Base-by-base conservation (phyloP, 2,113 vertebrate genomes). In the Corvus moneduloides region DNA sequence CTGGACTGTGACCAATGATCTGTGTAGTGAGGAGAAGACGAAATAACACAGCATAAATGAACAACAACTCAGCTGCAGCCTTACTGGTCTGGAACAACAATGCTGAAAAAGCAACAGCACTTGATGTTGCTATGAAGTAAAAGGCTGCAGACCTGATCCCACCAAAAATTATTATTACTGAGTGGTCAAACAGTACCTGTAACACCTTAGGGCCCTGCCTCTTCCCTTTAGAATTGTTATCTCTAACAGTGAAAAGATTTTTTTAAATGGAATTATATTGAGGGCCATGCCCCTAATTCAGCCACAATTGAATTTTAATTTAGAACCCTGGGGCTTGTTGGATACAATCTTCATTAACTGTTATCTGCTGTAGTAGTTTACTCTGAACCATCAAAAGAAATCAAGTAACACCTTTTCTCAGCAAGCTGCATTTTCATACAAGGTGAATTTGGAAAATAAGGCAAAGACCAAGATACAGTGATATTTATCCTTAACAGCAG, bases 1-100 rank as follows among this genome's bases (percentile, higher is more conserved):
- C 22, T 16, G 49, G 74, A 71, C 20, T 3, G 4, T 3, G 5
- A 66, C 11, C 54, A 14, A 0, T 0, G 7, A 15, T 11, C 33
- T 48, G 4, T 2, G 1, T 3, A 15, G 9, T 3, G 8, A 74
- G 10, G 35, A 79, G 30, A 52, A 35, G 24, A 37, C 32, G 26
- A 49, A 67, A 10, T 28, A 66, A 35, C 64, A 22, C 2, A 2
- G 59, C 46, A 8, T 0, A 35, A 46, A 44, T 22, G 27, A 55
- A 26, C 14, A 64, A 17, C 13, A 54, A 16, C 21, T 35, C 16
- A 7, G 24, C 41, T 77, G 52, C 43, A 84, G 17, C 67, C 14
- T 13, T 41, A 4, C 6, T 1, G 48, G 11, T 54, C 5, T 33
- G 63, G 44, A 41, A 68, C 39, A 76, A 26, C 54, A 76, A 35